Evolutionary conservation across 2,113 vertebrate genomes (phyloP), one percentile per base, ranked within the genome.

Genomic region (Burhinus oedicnemus): DNA sequence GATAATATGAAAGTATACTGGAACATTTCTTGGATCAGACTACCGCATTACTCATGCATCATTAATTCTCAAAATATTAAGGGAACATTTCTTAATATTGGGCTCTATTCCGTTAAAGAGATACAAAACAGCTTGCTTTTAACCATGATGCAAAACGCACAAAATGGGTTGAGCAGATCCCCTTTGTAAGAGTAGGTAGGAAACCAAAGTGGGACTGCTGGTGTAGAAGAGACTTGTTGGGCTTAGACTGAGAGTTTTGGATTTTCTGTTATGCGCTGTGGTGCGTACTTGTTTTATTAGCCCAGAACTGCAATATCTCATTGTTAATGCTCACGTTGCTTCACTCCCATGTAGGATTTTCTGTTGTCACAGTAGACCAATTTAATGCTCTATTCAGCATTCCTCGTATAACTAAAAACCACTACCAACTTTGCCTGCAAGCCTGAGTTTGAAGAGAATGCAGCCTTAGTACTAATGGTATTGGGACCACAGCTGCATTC

Each of bases 21-120:
- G 94, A 91, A 91, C 83, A 49, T 95, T 95, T 94, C 65, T 97
- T 97, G 96, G 97, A 93, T 49, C 76, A 14, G 77, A n/a, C 68
- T 66, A 23, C 61, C 75, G 94, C 91, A 93, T 97, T 95, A 96
- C 95, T 97, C 96, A 97, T 84, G 89, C 42, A 1, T 51, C 93
- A 65, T 92, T 96, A 87, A 87, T 94, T 95, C 96, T 79, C 70
- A 34, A 89, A 77, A 91, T 89, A 85, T 92, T 92, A 69, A 94
- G 72, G 90, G 86, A 96, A 95, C 80, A 69, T 96, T 96, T 96
- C 93, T 77, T 89, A 82, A 44, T 52, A 26, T 54, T 38, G 74
- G 89, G 57, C 80, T 1, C 0, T 38, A 10, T 49, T 62, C 81
- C 2, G 1, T 91, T 95, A 79, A 95, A 92, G 86, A 82, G 61